Evolutionary conservation across 2,888 invertebrate species (phyloP), one percentile per base, ranked within the genome.

Genomic region (Sarcophaga rosellei): DNA sequence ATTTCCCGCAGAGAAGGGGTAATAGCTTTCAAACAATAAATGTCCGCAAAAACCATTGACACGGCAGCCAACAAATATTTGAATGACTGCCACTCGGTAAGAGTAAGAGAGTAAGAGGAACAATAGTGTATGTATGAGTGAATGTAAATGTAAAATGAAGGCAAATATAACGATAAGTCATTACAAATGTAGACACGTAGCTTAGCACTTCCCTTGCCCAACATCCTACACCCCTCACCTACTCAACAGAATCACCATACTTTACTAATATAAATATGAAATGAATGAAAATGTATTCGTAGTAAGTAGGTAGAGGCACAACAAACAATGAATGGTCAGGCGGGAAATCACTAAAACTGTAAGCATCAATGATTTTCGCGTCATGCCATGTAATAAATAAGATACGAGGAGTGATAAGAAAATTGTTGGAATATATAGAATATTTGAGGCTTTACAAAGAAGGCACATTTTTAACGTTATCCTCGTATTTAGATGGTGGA

Each of bases 11-110:
- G 62, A 73, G 88, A 73, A 83, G 86, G 92, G 92, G 92, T 92
- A 92, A 92, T 92, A 92, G 92, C 92, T 92, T 92, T 92, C 91
- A 92, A 92, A 92, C 92, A 92, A 92, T 92, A 92, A 92, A 92
- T 92, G 92, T 92, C 92, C 92, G 92, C 92, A 92, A 88, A 92
- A 92, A 90, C 92, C 91, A 92, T 92, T 92, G 91, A 92, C 92
- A 91, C 91, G 91, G 91, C 91, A 87, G 89, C 89, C 90, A 88
- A 87, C 88, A 90, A 90, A 74, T 80, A 85, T 81, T 80, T 84
- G 61, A 77, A 63, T 74, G 79, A 80, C 61, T 79, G 21, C 12
- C 11, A 65, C 8, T 25, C 44, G 21, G 20, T 25, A 8, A 20
- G 80, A 65, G 20, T 25, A 8, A 20, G 68, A 65, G 84, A 70